phyloP scores from a whole-genome alignment of 2,888 invertebrate genomes.

The Noctuana brunneofusca region DNA sequence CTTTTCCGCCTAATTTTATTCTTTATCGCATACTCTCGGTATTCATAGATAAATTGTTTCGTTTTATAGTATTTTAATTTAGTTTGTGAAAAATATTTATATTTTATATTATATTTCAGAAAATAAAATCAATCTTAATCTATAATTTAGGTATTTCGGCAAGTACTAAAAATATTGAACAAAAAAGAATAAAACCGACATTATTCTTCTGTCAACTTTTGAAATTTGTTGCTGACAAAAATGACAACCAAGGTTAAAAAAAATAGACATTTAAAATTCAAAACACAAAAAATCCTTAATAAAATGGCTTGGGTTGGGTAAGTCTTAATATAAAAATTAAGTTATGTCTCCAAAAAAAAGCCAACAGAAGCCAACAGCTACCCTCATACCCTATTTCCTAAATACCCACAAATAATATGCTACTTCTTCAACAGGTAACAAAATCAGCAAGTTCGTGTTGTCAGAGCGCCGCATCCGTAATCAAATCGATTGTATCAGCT shows the following conservation, averaged over 20 bases:
- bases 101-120: too few relatives aligned
- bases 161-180: not conserved
- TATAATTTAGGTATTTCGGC: too few relatives aligned
- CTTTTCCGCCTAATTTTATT: too few relatives aligned
- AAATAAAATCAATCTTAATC: too few relatives aligned
- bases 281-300: slow-evolving; percentile 17
- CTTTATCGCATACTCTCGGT: too few relatives aligned
- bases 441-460: slow-evolving; percentile 44
- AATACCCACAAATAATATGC: not conserved
- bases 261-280: not conserved
- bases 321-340: not conserved
- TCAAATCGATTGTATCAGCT: not conserved
- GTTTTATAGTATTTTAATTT: too few relatives aligned
- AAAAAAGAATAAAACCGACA: slow-evolving; percentile 7
- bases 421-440: slow-evolving; percentile 41
- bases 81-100: too few relatives aligned
- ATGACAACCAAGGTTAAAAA: not conserved
- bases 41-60: too few relatives aligned
- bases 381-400: not conserved
- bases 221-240: slow-evolving; percentile 15
- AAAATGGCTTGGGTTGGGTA: not conserved
- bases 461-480: slow-evolving; percentile 35
- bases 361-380: not conserved
- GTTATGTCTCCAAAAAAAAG: too few relatives aligned
- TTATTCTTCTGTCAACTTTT: slow-evolving; percentile 18